Evolutionary conservation across 1,140 invertebrate genomes (phyloP).

Genomic region (Lucilia cuprina): DNA sequence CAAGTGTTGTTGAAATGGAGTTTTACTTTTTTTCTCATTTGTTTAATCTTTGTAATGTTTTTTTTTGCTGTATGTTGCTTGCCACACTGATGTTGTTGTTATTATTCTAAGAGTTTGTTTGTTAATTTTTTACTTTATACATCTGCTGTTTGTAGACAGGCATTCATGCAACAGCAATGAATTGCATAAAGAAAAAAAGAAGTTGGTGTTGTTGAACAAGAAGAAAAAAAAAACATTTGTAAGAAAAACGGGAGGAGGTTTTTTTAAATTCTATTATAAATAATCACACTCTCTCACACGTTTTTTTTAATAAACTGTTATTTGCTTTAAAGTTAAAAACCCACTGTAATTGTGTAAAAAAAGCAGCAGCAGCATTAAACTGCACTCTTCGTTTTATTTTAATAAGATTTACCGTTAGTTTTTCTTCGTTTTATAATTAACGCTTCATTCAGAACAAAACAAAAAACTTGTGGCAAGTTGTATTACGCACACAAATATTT

Average conservation of each 20-base stretch:
- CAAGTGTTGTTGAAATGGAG: constrained; percentile 49
- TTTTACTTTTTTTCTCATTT: constrained; percentile 39
- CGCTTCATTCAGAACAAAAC: neutral
- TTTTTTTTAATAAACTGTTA: neutral
- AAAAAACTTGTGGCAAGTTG: neutral
- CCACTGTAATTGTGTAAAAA: no score
- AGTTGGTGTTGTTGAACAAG: neutral
- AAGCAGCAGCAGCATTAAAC: no score
- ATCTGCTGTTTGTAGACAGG: constrained; percentile 2
- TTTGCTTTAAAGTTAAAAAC: neutral
- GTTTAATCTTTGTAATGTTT: neutral
- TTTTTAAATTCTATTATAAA: neutral
- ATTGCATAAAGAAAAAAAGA: neutral
- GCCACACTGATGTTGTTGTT: neutral
- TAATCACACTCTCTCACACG: neutral
- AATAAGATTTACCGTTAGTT: constrained; percentile 6
- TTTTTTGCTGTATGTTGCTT: neutral
- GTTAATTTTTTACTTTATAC: neutral
- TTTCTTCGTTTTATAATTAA: neutral
- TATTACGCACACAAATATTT: neutral
- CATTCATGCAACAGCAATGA: constrained; percentile 14
- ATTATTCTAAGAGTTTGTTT: constrained; percentile 20
- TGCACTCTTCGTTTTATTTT: neutral
- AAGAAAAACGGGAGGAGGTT: neutral
- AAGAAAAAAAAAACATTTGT: neutral